Percentiles rank a stretch among this genome's conserved stretches.
Evolutionary conservation across 2,797 vertebrate species (phyloP).

Genomic region (Schizothorax lantsangensis): DNA sequence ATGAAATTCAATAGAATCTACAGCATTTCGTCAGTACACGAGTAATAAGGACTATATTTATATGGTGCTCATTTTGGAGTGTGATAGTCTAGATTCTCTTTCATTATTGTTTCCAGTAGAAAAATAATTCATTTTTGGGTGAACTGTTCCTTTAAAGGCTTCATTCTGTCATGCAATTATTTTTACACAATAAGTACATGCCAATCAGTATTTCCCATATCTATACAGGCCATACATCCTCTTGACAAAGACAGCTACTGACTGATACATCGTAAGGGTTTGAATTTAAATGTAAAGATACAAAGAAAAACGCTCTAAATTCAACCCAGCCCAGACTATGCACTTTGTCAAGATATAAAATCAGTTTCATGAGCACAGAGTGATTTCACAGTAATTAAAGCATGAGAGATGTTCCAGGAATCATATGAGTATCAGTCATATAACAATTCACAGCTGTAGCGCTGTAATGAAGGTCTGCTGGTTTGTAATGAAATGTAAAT

Average conservation of each 20-base stretch:
- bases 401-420: background rate
- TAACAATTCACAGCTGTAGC: slow-evolving; percentile 15
- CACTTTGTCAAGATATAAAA: background rate
- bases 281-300: background rate
- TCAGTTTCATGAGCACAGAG: background rate
- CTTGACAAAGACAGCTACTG: background rate
- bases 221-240: background rate
- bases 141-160: background rate
- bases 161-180: background rate
- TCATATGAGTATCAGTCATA: background rate
- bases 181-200: slow-evolving; percentile 33
- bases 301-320: background rate
- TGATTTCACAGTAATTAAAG: background rate
- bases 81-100: background rate
- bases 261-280: background rate
- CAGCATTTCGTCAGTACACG: background rate
- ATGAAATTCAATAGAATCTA: background rate
- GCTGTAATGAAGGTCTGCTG: slow-evolving; percentile 3
- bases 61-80: background rate
- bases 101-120: background rate
- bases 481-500: background rate
- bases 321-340: background rate
- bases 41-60: background rate
- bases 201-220: slow-evolving; percentile 16
- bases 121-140: background rate